Evolutionary conservation across 1,140 invertebrate genomes (phyloP).

Genomic region (Drosophila sproati): DNA sequence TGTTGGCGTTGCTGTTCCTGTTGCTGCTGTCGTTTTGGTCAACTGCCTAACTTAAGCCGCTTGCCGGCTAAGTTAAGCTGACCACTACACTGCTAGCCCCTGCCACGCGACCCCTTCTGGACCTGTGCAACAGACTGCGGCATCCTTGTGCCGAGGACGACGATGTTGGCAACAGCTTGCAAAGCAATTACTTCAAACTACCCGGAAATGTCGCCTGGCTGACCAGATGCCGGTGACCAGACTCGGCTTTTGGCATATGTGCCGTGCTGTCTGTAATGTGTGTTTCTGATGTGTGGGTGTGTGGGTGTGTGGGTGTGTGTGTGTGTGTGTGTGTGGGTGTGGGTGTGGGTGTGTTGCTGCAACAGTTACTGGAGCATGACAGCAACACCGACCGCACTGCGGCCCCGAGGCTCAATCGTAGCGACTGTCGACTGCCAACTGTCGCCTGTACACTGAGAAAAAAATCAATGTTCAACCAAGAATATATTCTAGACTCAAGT

Average conservation of each 20-base stretch:
- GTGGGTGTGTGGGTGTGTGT: conserved; percentile 4
- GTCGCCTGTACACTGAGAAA: conserved; percentile 10
- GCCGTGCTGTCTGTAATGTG: conserved; percentile 13
- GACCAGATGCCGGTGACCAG: conserved; percentile 37
- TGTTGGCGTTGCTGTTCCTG: conserved; percentile 4
- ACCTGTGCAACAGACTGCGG: conserved; percentile 45
- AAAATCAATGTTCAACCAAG: background rate
- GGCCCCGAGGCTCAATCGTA: conserved; percentile 15
- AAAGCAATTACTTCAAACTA: conserved; percentile 81
- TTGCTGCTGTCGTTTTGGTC: conserved; percentile 24
- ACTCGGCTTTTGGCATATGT: conserved; percentile 21
- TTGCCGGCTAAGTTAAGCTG: conserved; percentile 75
- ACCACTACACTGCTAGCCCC: conserved; percentile 48
- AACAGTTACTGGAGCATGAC: conserved; percentile 65
- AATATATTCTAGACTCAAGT: no score
- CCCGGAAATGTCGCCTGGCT: conserved; percentile 76
- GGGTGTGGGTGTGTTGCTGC: conserved; percentile 42
- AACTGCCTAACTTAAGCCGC: conserved; percentile 70
- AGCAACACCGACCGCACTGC: conserved; percentile 48
- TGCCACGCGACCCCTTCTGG: background rate
- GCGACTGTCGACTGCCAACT: conserved; percentile 23
- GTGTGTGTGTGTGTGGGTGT: conserved; percentile 13
- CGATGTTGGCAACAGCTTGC: conserved; percentile 70
- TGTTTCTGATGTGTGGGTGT: background rate
- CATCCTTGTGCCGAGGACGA: conserved; percentile 34